A percentile compares a stretch with the other conserved stretches of the same genome.
Evolutionary conservation across 2,888 invertebrate genomes (phyloP).

Genomic region (Apamea anceps): DNA sequence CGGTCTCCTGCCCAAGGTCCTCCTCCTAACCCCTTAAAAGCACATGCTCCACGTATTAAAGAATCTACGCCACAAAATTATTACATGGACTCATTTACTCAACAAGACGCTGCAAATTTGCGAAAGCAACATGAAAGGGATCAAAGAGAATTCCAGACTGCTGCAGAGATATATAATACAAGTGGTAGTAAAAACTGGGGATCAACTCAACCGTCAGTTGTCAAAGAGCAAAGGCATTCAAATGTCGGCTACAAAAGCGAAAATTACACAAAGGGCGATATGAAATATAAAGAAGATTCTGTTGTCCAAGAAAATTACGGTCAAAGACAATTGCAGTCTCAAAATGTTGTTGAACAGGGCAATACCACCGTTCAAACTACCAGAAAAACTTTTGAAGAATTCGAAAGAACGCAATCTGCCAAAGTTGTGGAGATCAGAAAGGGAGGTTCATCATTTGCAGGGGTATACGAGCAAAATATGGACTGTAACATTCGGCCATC

Average conservation of each 20-base stretch:
- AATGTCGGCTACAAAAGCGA: slow-evolving; percentile 88
- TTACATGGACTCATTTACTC: slow-evolving; percentile 77
- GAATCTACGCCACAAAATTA: slow-evolving; percentile 85
- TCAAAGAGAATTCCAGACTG: slow-evolving; percentile 83
- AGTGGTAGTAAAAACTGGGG: slow-evolving; percentile 77
- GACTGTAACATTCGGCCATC: slow-evolving; percentile 81
- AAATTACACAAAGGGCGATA: slow-evolving; percentile 83
- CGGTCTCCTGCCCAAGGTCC: slow-evolving; percentile 93
- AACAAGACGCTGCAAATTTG: slow-evolving; percentile 80
- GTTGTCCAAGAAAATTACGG: slow-evolving; percentile 84
- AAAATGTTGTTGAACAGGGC: slow-evolving; percentile 89
- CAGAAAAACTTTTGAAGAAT: slow-evolving; percentile 92
- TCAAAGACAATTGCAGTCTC: slow-evolving; percentile 86
- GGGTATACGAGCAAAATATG: slow-evolving; percentile 77
- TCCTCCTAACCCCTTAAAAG: slow-evolving; percentile 92
- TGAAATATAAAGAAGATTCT: slow-evolving; percentile 83
- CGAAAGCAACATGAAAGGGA: slow-evolving; percentile 86
- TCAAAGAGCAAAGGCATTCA: slow-evolving; percentile 87
- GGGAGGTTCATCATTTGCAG: slow-evolving; percentile 81
- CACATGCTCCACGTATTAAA: slow-evolving; percentile 91
- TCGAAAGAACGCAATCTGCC: slow-evolving; percentile 91
- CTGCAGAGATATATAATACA: slow-evolving; percentile 77
- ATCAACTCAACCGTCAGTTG: slow-evolving; percentile 84
- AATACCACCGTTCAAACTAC: slow-evolving; percentile 91
- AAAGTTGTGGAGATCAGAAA: slow-evolving; percentile 91